Conservation (phyloP, 2,888 invertebrate species). For the Parnassius glacialis region DNA sequence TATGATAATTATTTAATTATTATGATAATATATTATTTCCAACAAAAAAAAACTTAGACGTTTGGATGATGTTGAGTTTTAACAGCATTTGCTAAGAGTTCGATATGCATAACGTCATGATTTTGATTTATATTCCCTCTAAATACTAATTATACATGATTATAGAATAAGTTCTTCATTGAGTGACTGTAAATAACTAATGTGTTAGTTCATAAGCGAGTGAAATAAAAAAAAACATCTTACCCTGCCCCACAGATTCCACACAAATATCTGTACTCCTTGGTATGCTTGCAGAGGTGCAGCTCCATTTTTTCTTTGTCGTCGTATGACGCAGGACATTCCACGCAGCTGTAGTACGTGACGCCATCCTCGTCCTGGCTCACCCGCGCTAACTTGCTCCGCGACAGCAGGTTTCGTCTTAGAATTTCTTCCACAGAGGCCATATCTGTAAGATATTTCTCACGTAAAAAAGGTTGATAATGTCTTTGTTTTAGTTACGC, state of each 20-base stretch:
- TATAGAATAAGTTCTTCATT: too few relatives aligned
- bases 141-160: too few relatives aligned
- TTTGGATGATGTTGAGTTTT: too few relatives aligned
- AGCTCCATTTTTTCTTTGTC: constrained; percentile 87
- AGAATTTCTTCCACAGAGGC: constrained; percentile 49
- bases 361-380: constrained; percentile 85
- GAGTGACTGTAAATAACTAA: too few relatives aligned
- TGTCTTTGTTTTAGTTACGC: too few relatives aligned
- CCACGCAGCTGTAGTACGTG: constrained; percentile 87
- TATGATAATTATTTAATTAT: too few relatives aligned
- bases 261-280: constrained; percentile 87
- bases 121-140: too few relatives aligned
- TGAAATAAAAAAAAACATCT: constrained; percentile 32
- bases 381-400: constrained; percentile 88
- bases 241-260: constrained; percentile 87
- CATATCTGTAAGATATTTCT: constrained; percentile 34
- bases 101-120: too few relatives aligned
- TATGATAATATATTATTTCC: too few relatives aligned
- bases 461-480: neutral
- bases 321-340: constrained; percentile 87
- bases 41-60: too few relatives aligned
- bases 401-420: constrained; percentile 76
- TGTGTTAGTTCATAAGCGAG: too few relatives aligned
- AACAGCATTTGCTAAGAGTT: too few relatives aligned
- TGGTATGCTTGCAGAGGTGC: constrained; percentile 87